These are phyloP conservation scores for Leptinotarsa peninsularis DNA, from an alignment of 2,888 invertebrate genomes.

Conservation along the genomic window DNA sequence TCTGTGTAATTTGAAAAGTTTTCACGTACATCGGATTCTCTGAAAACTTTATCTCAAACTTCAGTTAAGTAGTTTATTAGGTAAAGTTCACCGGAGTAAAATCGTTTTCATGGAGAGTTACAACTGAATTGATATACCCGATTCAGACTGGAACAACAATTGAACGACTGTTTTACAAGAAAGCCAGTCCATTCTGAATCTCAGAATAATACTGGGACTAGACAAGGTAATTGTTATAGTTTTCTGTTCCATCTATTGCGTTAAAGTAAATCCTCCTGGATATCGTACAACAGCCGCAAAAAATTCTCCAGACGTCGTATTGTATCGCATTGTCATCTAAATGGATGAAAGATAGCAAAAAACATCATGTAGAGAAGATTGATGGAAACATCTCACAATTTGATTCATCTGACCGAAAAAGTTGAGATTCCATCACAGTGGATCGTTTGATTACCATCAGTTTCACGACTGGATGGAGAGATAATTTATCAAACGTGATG, in stretches of 20 bases:
- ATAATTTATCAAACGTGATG: constrained; percentile 16
- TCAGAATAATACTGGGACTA: not conserved
- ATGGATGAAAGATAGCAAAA: constrained; percentile 3
- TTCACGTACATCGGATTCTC: too few relatives aligned
- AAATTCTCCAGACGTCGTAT: constrained; percentile 18
- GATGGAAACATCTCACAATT: constrained; percentile 13
- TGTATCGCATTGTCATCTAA: constrained; percentile 10
- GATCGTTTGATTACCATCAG: constrained; percentile 14
- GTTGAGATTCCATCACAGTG: constrained; percentile 6
- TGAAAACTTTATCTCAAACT: too few relatives aligned
- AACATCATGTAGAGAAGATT: not conserved
- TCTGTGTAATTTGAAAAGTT: too few relatives aligned
- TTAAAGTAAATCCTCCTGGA: not conserved
- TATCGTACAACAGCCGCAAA: not conserved
- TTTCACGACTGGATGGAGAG: not conserved
- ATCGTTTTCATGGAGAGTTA: too few relatives aligned
- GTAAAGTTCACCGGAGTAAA: too few relatives aligned
- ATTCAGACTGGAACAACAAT: constrained; percentile 2
- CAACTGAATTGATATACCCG: not conserved
- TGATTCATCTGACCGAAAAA: constrained; percentile 14
- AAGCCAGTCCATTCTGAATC: not conserved
- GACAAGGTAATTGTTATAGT: constrained; percentile 10
- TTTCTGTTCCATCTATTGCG: not conserved
- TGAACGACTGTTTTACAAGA: not conserved
- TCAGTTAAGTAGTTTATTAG: too few relatives aligned